Percentiles rank a stretch among this genome's conserved stretches.
phyloP scores from a whole-genome alignment of 2,888 invertebrate species.

The Tyria jacobaeae region DNA sequence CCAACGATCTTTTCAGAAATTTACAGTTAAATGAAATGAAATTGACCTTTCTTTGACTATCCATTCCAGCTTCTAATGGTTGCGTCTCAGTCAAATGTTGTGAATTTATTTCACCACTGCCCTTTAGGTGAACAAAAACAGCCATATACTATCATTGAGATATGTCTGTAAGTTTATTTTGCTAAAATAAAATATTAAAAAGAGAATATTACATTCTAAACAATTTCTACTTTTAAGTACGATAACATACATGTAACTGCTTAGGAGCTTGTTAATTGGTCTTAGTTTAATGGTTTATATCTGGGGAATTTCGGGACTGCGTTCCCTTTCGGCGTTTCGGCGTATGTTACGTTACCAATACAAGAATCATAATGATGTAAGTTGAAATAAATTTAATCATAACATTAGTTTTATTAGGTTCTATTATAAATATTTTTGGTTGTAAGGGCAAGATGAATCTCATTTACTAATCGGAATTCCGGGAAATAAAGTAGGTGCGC shows the following conservation, averaged over 20 bases:
- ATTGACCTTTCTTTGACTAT: too few species aligned
- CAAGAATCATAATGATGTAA: background rate
- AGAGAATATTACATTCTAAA: background rate
- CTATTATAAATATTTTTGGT: background rate
- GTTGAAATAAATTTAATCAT: background rate
- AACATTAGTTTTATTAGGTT: background rate
- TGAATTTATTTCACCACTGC: too few species aligned
- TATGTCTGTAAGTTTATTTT: too few species aligned
- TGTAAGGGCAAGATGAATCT: background rate
- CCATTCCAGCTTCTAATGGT: too few species aligned
- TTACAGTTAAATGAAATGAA: too few species aligned
- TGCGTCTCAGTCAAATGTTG: too few species aligned
- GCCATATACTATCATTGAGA: too few species aligned
- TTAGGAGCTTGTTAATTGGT: background rate
- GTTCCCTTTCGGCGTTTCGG: too few species aligned
- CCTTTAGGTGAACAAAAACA: too few species aligned
- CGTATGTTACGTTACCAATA: background rate
- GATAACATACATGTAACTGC: too few species aligned
- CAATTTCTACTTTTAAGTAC: background rate
- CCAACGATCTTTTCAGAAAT: too few species aligned
- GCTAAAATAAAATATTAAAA: background rate
- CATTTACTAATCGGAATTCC: constrained; percentile 11
- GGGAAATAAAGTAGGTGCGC: constrained; percentile 25
- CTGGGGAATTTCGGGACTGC: background rate
- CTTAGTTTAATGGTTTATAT: background rate